Conservation (phyloP, 1,140 invertebrate species). For the Trinorchestia longiramus region DNA sequence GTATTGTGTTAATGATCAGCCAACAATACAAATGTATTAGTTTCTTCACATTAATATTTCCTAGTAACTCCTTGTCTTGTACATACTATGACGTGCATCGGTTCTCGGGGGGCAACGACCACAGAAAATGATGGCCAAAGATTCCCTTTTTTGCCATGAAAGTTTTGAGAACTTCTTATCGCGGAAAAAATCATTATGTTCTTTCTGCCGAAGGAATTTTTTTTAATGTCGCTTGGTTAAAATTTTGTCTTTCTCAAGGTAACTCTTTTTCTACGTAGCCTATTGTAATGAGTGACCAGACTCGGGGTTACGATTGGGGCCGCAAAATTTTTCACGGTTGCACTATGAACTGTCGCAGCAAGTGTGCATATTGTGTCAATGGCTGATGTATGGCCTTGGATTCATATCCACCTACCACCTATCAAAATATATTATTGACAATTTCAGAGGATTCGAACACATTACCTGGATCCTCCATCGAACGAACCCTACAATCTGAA, state of each 20-base stretch:
- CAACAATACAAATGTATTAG: no score
- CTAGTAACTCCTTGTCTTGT: no score
- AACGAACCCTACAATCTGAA: background rate
- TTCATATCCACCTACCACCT: background rate
- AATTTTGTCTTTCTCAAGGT: background rate
- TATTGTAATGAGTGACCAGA: background rate
- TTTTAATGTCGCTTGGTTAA: background rate
- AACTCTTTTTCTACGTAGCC: background rate
- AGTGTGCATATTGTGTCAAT: background rate
- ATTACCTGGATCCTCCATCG: conserved; percentile 1
- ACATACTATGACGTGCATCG: no score
- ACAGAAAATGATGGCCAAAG: no score
- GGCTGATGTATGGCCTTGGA: background rate
- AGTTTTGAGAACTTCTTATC: background rate
- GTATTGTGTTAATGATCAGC: no score
- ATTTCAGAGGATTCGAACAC: background rate
- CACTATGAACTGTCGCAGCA: background rate
- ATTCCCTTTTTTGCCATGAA: background rate
- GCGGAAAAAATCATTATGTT: background rate
- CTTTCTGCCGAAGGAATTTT: background rate
- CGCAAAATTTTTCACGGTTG: background rate
- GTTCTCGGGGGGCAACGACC: no score
- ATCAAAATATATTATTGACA: no score
- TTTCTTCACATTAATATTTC: no score
- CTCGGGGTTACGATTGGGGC: background rate